Conservation (phyloP, 2,113 vertebrate species). For the Glaucomys volans region DNA sequence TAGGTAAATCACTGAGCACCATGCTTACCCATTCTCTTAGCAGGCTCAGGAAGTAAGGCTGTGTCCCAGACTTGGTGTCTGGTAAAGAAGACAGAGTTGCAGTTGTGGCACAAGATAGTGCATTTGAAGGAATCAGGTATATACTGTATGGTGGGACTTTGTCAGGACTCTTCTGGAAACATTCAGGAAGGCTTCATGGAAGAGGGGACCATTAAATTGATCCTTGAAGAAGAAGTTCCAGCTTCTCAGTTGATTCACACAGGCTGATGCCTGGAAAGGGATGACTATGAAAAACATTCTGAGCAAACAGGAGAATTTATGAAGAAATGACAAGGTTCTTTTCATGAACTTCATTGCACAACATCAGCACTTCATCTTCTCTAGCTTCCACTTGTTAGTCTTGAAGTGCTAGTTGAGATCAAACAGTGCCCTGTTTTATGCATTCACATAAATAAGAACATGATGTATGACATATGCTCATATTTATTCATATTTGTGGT, state of each 20-base stretch:
- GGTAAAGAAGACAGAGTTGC: background rate
- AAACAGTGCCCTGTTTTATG: background rate
- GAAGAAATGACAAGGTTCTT: background rate
- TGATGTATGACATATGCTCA: background rate
- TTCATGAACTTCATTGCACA: background rate
- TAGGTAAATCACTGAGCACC: background rate
- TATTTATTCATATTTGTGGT: background rate
- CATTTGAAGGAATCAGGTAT: background rate
- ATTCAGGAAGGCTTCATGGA: background rate
- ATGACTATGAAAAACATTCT: background rate
- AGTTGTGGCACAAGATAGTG: no score
- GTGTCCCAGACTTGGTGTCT: background rate
- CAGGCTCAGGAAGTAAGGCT: background rate
- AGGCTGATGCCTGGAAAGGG: background rate
- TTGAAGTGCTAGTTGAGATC: background rate
- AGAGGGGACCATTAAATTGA: background rate
- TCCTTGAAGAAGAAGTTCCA: background rate
- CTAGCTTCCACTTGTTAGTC: background rate
- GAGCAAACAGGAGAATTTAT: background rate
- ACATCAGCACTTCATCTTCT: conserved; percentile 37
- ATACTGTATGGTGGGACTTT: background rate
- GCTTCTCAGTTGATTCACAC: background rate
- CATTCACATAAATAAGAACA: background rate
- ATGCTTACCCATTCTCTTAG: background rate
- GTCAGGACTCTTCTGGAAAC: background rate